Percentiles rank a stretch among this genome's conserved stretches.
Evolutionary conservation across 2,113 vertebrate species (phyloP).

Genomic region (Hippolais icterina): DNA sequence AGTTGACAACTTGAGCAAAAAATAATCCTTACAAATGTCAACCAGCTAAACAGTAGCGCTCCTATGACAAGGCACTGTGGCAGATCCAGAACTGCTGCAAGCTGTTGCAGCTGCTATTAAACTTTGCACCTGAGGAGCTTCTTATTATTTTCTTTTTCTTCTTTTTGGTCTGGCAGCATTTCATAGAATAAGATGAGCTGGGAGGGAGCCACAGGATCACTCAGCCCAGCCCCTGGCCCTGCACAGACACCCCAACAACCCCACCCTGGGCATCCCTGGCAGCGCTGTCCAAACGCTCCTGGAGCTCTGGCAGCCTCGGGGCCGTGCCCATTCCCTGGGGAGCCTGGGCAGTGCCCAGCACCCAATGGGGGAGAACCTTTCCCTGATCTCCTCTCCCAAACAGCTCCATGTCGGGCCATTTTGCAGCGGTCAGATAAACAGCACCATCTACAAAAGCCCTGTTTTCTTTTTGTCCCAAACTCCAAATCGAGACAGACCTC

Average conservation of each 20-base stretch:
- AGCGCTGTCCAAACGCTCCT: background rate
- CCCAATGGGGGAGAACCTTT: background rate
- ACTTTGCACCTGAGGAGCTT: background rate
- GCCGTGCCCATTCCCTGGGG: background rate
- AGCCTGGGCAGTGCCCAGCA: background rate
- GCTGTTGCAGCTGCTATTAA: background rate
- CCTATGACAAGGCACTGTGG: background rate
- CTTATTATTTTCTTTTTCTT: background rate
- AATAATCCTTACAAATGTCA: background rate
- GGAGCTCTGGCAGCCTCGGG: background rate
- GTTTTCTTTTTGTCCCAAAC: background rate
- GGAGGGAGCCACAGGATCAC: too few species aligned
- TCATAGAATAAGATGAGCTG: too few species aligned
- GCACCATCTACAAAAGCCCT: rapidly evolving
- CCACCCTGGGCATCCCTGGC: background rate
- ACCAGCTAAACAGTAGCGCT: background rate
- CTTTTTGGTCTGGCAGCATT: background rate
- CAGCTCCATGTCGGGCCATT: background rate
- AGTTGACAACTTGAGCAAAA: background rate
- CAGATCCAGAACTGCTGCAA: background rate
- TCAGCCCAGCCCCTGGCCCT: rapidly evolving
- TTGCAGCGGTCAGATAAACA: rapidly evolving
- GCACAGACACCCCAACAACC: background rate
- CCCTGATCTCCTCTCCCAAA: background rate
- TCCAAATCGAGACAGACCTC: too few species aligned